phyloP scores from a whole-genome alignment of 2,113 vertebrate genomes.

The Phaetusa simplex region DNA sequence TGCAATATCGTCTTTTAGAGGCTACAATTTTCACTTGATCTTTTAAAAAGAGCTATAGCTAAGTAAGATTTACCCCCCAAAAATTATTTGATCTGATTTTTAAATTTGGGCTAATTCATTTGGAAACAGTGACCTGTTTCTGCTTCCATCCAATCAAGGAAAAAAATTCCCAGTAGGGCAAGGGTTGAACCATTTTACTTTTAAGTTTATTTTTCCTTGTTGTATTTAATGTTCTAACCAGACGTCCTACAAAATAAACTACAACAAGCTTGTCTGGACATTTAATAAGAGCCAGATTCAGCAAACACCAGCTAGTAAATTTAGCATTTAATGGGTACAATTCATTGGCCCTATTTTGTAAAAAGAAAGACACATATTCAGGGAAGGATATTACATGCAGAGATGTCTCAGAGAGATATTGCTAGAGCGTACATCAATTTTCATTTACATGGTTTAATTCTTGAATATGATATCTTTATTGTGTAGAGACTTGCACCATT shows the following conservation, averaged over 20 bases:
- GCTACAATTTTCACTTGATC: background rate
- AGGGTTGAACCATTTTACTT: constrained; percentile 52
- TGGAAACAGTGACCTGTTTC: constrained; percentile 58
- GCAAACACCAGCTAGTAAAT: constrained; percentile 57
- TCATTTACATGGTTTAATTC: background rate
- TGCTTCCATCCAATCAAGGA: constrained; percentile 25
- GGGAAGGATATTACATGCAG: background rate
- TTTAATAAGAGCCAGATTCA: constrained; percentile 67
- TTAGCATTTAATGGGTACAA: constrained; percentile 46
- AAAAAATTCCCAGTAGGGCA: constrained; percentile 28
- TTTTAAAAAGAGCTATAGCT: background rate
- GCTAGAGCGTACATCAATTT: background rate
- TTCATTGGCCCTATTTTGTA: background rate
- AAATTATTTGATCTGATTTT: background rate
- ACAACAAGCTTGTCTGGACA: constrained; percentile 62
- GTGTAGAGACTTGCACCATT: background rate
- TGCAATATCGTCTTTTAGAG: background rate
- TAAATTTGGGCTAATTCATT: constrained; percentile 34
- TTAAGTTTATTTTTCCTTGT: constrained; percentile 66
- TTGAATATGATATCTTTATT: background rate
- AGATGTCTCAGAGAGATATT: background rate
- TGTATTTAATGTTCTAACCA: constrained; percentile 60
- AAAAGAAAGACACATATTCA: constrained; percentile 1
- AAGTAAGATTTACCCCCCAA: background rate
- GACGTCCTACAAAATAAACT: constrained; percentile 67